A percentile compares a stretch with the other conserved stretches of the same genome.
phyloP scores from a whole-genome alignment of 2,797 vertebrate species.

The Halcyon badia region DNA sequence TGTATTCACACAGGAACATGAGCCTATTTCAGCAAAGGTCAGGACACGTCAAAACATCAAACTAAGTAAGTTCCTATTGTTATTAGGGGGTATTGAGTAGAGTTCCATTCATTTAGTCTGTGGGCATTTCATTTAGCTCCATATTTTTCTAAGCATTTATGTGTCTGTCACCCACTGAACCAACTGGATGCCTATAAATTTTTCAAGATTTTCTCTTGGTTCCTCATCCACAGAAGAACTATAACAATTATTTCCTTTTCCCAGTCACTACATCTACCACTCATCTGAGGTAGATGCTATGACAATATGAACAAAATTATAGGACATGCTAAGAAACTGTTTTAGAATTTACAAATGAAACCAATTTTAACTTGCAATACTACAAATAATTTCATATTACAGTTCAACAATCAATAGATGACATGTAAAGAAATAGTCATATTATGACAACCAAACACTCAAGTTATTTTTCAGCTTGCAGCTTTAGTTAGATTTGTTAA shows the following conservation, averaged over 20 bases:
- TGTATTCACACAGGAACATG: neutral
- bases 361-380: neutral
- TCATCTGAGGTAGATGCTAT: neutral
- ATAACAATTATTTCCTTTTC: neutral
- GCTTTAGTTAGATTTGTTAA: neutral
- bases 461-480: neutral
- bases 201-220: neutral
- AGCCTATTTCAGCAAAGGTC: neutral
- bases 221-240: neutral
- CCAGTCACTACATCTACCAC: rapidly evolving
- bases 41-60: neutral
- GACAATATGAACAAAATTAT: neutral
- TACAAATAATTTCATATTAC: neutral
- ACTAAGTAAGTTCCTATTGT: neutral
- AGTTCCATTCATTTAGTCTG: neutral
- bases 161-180: neutral
- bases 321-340: neutral
- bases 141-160: neutral
- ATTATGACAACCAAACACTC: neutral
- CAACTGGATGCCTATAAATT: neutral
- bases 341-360: neutral
- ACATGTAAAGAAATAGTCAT: neutral
- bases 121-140: neutral
- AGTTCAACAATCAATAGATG: neutral
- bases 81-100: neutral